Base-by-base conservation (phyloP, 2,888 invertebrate species). In the Dione juno region DNA sequence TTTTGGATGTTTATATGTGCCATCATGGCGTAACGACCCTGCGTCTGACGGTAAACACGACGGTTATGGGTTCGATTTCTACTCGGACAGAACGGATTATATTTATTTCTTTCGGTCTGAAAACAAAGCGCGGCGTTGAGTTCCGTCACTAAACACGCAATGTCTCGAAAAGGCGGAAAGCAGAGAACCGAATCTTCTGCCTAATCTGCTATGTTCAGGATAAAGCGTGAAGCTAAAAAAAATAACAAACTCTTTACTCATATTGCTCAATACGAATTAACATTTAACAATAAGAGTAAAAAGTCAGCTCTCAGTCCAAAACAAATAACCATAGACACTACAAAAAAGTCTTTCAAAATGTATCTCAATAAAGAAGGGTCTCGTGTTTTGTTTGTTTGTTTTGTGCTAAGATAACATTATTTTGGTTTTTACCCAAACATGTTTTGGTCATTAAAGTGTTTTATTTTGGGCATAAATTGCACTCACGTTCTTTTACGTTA, bases 371-470 rank as follows among this genome's bases (percentile, higher is more conserved):
- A 35, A 45, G 14, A 35, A 43, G 35, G 45, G 61, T 16, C 35
- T 10, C 5, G 6, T 45, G 28, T 3, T 45, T 35, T 11, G n/a
- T 61, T 9, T 43, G 43, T 61, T 61, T 61, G 43, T 61, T 61
- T n/a, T 43, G n/a, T 45, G 28, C 16, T 35, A 45, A 43, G 35
- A 61, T n/a, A 61, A 45, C 61, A 45, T 61, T 35, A 45, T 45
- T 45, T 45, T 16, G 45, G n/a, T 45, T 61, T 61, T 61, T 45
- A 61, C n/a, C 16, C 16, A 43, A 61, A 35, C 43, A 45, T 61
- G 61, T 11, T 45, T 28, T 61, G 28, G n/a, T 35, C n/a, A 11
- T 61, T 61, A 28, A 28, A 43, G n/a, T 61, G 45, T 35, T 61
- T 61, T 61, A 61, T 45, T 45, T 61, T 28, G 45, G 8, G 11